Evolutionary conservation across 2,797 vertebrate species (phyloP).

Genomic region (Catostomus latipinnis): DNA sequence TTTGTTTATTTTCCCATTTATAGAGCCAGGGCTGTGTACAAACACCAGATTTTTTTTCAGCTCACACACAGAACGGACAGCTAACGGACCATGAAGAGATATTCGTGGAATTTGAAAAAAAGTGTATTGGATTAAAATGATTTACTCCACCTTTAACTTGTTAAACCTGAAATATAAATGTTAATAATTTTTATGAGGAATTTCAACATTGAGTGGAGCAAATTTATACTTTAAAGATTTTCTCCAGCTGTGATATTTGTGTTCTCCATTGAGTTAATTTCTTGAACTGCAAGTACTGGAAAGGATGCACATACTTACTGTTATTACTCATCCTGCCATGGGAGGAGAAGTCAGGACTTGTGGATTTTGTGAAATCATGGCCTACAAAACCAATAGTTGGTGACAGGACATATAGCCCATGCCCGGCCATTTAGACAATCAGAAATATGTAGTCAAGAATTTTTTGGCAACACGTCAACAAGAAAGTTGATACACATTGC

Average conservation of each 20-base stretch:
- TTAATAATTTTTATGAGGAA: too few relatives aligned
- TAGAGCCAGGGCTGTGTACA: too few relatives aligned
- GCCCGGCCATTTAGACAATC: slow-evolving; percentile 79
- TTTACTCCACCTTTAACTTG: too few relatives aligned
- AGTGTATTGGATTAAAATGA: too few relatives aligned
- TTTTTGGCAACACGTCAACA: slow-evolving; percentile 29
- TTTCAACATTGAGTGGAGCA: too few relatives aligned
- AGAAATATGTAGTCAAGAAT: slow-evolving; percentile 23
- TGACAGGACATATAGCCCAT: slow-evolving; percentile 81
- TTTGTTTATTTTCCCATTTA: too few relatives aligned
- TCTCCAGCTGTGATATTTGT: not conserved
- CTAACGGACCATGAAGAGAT: too few relatives aligned
- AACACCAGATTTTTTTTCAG: too few relatives aligned
- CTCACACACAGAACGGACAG: too few relatives aligned
- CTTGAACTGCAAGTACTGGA: not conserved
- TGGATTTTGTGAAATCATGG: slow-evolving; percentile 82
- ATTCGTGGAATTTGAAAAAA: too few relatives aligned
- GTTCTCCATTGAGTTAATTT: not conserved
- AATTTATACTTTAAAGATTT: not conserved
- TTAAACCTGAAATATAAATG: too few relatives aligned
- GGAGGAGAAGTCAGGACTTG: slow-evolving; percentile 82
- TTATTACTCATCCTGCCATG: slow-evolving; percentile 74
- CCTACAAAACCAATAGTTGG: slow-evolving; percentile 82
- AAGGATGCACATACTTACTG: slow-evolving; percentile 67
- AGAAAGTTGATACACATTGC: not conserved